A percentile compares a stretch with the other conserved stretches of the same genome.
Evolutionary conservation across 2,888 invertebrate species (phyloP).

Genomic region (Pheosia gnoma): DNA sequence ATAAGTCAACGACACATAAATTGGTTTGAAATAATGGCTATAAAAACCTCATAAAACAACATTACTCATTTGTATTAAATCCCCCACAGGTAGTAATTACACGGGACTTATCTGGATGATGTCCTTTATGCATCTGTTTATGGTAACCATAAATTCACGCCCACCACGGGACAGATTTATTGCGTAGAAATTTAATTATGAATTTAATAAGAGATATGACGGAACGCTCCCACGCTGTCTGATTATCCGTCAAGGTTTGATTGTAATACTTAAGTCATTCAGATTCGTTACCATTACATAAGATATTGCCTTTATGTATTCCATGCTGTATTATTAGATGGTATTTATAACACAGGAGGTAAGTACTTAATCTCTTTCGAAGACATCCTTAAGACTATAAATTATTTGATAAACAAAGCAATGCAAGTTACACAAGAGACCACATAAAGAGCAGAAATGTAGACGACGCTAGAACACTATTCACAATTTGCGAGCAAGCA

Average conservation of each 20-base stretch:
- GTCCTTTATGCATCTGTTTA: conserved; percentile 69
- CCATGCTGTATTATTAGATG: no score
- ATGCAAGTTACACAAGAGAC: neutral
- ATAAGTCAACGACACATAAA: conserved; percentile 29
- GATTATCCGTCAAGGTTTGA: conserved; percentile 17
- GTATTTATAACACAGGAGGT: no score
- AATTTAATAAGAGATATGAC: conserved; percentile 50
- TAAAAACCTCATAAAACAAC: conserved; percentile 19
- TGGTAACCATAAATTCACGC: conserved; percentile 67
- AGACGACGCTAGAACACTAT: conserved; percentile 21
- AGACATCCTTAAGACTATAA: neutral
- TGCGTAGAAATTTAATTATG: conserved; percentile 64
- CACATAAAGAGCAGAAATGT: conserved; percentile 4
- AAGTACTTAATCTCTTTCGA: neutral
- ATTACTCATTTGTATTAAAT: conserved; percentile 28
- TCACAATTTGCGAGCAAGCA: conserved; percentile 17
- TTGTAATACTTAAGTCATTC: neutral
- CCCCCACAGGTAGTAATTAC: conserved; percentile 48
- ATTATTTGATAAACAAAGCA: neutral
- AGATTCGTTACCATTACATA: no score
- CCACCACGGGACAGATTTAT: conserved; percentile 61
- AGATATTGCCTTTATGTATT: no score
- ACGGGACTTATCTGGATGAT: conserved; percentile 50
- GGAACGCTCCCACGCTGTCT: conserved; percentile 33
- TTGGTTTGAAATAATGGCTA: conserved; percentile 24